Percentiles rank a stretch among this genome's conserved stretches.
Evolutionary conservation across 1,140 invertebrate species (phyloP).

Genomic region (Samia ricini): DNA sequence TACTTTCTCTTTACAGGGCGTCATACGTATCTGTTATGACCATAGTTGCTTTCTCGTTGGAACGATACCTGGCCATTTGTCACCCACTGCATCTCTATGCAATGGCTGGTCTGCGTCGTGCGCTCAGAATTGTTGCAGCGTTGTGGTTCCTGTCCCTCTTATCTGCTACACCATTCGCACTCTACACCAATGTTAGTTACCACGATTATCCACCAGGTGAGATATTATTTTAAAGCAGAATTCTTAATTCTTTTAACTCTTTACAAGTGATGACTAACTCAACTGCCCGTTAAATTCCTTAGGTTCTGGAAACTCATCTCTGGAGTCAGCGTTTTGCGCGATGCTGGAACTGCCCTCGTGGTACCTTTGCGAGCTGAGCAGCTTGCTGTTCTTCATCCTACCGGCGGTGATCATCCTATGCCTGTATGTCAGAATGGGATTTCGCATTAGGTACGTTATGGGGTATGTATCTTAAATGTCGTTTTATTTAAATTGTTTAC

Average conservation of each 20-base stretch:
- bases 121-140: slow-evolving; percentile 87
- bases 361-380: slow-evolving; percentile 89
- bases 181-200: slow-evolving; percentile 84
- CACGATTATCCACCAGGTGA: slow-evolving; percentile 84
- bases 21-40: slow-evolving; percentile 94
- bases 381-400: slow-evolving; percentile 89
- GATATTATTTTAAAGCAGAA: slow-evolving; percentile 15
- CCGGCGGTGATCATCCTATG: slow-evolving; percentile 90
- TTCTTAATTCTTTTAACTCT: neutral
- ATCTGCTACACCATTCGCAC: slow-evolving; percentile 88
- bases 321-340: slow-evolving; percentile 87
- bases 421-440: slow-evolving; percentile 88
- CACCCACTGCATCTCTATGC: slow-evolving; percentile 89
- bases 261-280: no score
- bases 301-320: slow-evolving; percentile 71
- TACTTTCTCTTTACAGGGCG: slow-evolving; percentile 76
- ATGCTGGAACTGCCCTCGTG: slow-evolving; percentile 82
- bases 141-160: slow-evolving; percentile 89
- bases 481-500: no score
- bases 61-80: slow-evolving; percentile 95
- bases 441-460: slow-evolving; percentile 81
- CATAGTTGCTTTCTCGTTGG: slow-evolving; percentile 92
- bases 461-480: slow-evolving; percentile 69
- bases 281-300: slow-evolving; percentile 3
- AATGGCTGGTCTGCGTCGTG: slow-evolving; percentile 88